Evolutionary conservation across 2,888 invertebrate genomes (phyloP).

Genomic region (Chrysodeixis includens): DNA sequence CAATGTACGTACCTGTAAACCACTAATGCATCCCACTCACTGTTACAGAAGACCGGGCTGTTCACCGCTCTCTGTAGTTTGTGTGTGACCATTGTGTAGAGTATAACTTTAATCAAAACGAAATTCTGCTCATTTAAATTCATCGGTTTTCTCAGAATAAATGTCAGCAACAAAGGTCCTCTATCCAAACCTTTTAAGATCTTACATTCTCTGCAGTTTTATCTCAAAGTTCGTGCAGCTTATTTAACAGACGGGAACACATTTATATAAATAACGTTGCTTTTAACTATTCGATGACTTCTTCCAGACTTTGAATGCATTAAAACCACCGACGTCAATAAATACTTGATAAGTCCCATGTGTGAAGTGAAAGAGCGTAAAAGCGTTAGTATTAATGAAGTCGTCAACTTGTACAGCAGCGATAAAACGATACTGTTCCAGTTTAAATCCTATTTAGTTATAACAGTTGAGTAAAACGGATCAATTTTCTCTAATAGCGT

Average conservation of each 20-base stretch:
- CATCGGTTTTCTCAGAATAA: background rate
- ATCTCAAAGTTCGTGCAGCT: background rate
- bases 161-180: background rate
- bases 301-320: background rate
- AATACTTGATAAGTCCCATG: background rate
- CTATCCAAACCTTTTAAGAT: background rate
- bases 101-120: background rate
- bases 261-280: background rate
- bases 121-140: background rate
- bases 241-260: background rate
- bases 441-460: conserved; percentile 4
- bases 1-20: conserved; percentile 31
- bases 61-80: background rate
- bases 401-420: background rate
- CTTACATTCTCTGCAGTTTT: background rate
- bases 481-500: conserved; percentile 7
- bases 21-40: conserved; percentile 19
- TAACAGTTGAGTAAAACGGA: conserved; percentile 6
- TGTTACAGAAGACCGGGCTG: background rate
- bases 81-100: background rate
- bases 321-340: conserved; percentile 1
- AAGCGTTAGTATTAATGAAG: conserved; percentile 1
- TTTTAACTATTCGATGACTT: background rate
- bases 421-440: conserved; percentile 4
- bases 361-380: background rate